These are phyloP conservation scores for Microctenopoma stevenorrisi DNA, from an alignment of 2,797 vertebrate species.

Conservation along the genomic window DNA sequence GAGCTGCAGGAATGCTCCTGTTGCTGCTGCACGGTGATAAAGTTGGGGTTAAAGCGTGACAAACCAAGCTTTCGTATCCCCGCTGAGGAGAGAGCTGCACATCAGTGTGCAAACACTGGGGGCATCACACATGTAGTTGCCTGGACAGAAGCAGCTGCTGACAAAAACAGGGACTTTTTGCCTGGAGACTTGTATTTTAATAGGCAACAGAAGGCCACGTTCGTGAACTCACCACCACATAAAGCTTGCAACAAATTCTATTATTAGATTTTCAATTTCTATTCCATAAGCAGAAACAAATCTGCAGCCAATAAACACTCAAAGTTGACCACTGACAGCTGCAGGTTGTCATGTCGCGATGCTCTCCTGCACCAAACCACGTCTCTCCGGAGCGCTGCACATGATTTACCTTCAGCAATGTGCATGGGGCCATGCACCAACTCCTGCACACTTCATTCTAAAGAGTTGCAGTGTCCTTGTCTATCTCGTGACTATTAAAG, in stretches of 20 bases:
- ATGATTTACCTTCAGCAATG: conserved; percentile 32
- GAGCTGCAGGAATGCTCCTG: conserved; percentile 16
- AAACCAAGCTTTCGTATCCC: conserved; percentile 8
- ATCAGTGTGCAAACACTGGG: conserved; percentile 34
- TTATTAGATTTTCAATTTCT: conserved; percentile 74
- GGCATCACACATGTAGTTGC: conserved; percentile 42
- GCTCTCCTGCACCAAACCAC: conserved; percentile 42
- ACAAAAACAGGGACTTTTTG: conserved; percentile 27
- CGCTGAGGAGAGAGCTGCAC: conserved; percentile 3
- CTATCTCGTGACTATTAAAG: conserved; percentile 79
- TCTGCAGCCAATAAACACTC: conserved; percentile 50
- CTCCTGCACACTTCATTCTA: conserved; percentile 56
- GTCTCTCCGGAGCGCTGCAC: conserved; percentile 24
- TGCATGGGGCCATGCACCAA: conserved; percentile 44
- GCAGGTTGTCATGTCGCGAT: conserved; percentile 54
- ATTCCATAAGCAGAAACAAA: conserved; percentile 47
- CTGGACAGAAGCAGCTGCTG: conserved; percentile 49
- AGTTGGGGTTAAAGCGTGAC: conserved; percentile 46
- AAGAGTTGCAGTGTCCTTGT: conserved; percentile 62
- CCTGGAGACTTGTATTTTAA: conserved; percentile 46
- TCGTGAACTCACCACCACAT: conserved; percentile 53
- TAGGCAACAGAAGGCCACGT: conserved; percentile 34
- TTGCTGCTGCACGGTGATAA: conserved; percentile 6
- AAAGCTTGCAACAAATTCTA: conserved; percentile 58
- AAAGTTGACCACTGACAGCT: conserved; percentile 54